phyloP scores from a whole-genome alignment of 2,888 invertebrate species.

The Callyntrura guangdongensis region DNA sequence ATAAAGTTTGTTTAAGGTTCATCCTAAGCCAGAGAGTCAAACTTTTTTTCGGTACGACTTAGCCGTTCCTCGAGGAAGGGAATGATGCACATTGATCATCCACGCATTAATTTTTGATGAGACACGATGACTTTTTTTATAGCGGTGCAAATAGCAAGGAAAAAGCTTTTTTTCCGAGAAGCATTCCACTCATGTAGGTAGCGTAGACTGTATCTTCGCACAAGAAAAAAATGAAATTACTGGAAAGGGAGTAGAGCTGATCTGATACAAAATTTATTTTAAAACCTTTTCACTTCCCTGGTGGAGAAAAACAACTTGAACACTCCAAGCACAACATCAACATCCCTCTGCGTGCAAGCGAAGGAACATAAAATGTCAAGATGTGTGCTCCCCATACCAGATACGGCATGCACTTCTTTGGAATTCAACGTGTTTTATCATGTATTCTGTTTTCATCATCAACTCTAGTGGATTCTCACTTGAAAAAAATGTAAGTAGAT shows the following conservation, averaged over 20 bases:
- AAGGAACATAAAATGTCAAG: background rate
- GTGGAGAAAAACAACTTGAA: background rate
- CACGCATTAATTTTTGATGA: slow-evolving; percentile 81
- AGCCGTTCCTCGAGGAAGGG: slow-evolving; percentile 11
- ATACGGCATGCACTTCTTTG: background rate
- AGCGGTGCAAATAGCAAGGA: slow-evolving; percentile 36
- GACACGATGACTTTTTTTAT: slow-evolving; percentile 72
- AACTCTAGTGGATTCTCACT: slow-evolving; percentile 17
- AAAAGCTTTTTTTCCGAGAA: background rate
- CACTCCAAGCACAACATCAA: background rate
- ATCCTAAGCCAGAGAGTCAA: slow-evolving; percentile 4
- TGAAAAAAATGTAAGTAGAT: background rate
- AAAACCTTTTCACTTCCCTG: slow-evolving; percentile 39
- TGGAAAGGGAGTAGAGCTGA: slow-evolving; percentile 35
- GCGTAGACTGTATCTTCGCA: background rate
- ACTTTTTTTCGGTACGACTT: background rate
- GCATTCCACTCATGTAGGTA: background rate
- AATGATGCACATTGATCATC: slow-evolving; percentile 75
- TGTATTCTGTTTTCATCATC: background rate
- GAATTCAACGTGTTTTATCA: slow-evolving; percentile 17
- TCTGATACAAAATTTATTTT: slow-evolving; percentile 53
- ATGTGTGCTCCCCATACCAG: background rate
- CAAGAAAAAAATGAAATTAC: slow-evolving; percentile 56
- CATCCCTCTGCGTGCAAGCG: background rate
- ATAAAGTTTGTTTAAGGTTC: slow-evolving; percentile 55